A percentile compares a stretch with the other conserved stretches of the same genome.
phyloP scores from a whole-genome alignment of 2,888 invertebrate species.

The Thecophora atra region DNA sequence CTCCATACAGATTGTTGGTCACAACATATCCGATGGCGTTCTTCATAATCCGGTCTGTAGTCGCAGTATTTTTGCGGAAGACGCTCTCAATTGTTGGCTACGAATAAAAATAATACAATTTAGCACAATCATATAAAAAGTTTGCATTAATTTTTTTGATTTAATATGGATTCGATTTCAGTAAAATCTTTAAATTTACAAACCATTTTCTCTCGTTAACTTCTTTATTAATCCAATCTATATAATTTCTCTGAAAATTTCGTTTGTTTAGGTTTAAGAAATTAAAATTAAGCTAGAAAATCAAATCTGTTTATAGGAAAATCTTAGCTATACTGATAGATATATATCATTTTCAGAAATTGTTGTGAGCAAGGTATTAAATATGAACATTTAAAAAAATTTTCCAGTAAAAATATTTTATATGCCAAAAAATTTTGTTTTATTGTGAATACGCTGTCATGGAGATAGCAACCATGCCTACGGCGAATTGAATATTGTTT shows the following conservation, averaged over 20 bases:
- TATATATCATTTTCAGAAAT: background rate
- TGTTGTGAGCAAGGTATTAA: no score
- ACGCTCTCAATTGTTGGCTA: slow-evolving; percentile 51
- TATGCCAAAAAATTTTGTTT: no score
- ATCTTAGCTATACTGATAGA: background rate
- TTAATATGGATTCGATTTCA: no score
- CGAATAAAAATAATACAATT: background rate
- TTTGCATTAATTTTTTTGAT: background rate
- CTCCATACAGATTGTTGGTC: slow-evolving; percentile 52
- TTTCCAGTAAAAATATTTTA: no score
- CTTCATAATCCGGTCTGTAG: slow-evolving; percentile 56
- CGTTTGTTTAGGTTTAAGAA: no score
- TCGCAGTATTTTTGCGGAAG: slow-evolving; percentile 51
- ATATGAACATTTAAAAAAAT: no score
- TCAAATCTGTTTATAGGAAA: background rate
- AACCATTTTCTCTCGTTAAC: background rate
- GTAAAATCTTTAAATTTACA: background rate
- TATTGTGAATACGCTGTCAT: no score
- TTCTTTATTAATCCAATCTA: no score
- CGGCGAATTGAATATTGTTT: slow-evolving; percentile 16
- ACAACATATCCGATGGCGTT: slow-evolving; percentile 56
- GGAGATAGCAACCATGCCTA: background rate
- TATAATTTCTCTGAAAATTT: no score
- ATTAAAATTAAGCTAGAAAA: no score
- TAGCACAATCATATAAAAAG: background rate